Conservation (phyloP, 2,888 invertebrate genomes). For the Eueremaeus valkanovi region DNA sequence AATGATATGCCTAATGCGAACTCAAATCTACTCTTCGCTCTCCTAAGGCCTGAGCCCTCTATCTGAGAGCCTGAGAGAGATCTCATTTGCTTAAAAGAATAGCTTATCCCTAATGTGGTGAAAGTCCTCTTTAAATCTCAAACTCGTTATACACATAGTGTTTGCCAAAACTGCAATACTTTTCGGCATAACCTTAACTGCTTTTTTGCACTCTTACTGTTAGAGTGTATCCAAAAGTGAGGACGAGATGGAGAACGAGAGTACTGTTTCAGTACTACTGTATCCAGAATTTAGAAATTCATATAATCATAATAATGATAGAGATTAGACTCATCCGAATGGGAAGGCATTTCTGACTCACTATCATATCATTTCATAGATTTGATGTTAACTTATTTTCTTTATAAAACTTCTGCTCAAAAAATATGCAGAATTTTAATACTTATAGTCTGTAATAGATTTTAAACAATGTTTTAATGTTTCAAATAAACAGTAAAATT, state of each 20-base stretch:
- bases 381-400: no score
- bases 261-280: no score
- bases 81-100: constrained; percentile 34
- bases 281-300: constrained; percentile 11
- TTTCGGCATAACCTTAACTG: background rate
- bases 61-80: background rate
- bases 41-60: background rate
- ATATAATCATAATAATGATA: constrained; percentile 17
- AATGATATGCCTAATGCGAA: constrained; percentile 26
- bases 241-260: no score
- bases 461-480: no score
- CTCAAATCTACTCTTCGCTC: constrained; percentile 5
- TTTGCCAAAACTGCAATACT: no score
- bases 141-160: constrained; percentile 29
- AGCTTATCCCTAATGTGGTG: constrained; percentile 24
- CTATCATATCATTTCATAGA: constrained; percentile 6
- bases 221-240: background rate
- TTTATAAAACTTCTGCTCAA: no score
- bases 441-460: no score
- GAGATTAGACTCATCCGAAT: constrained; percentile 4
- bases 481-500: no score
- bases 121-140: constrained; percentile 26
- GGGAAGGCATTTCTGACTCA: constrained; percentile 20
- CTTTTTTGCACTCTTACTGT: background rate
- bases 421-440: no score